Evolutionary conservation across 2,888 invertebrate species (phyloP).

Genomic region (Priocnemis perturbator): DNA sequence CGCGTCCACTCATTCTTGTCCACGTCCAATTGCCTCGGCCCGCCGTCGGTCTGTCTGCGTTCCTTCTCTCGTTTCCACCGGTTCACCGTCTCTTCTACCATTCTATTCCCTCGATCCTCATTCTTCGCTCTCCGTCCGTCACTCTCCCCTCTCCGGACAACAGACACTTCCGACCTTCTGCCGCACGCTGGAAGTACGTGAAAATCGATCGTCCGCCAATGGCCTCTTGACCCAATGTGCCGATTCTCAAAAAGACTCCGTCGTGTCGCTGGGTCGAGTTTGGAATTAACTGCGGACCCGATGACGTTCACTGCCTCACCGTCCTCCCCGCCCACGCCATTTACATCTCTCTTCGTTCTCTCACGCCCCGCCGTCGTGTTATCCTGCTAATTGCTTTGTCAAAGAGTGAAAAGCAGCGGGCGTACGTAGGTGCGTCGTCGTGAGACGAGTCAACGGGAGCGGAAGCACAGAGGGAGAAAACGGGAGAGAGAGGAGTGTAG

Average conservation of each 20-base stretch:
- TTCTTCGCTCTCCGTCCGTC: not conserved
- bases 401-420: conserved; percentile 9
- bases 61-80: not conserved
- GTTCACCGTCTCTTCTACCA: not conserved
- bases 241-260: conserved; percentile 28
- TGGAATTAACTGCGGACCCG: not conserved
- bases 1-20: conserved; percentile 28
- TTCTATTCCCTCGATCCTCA: not conserved
- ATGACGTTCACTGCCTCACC: not conserved
- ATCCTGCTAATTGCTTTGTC: conserved; percentile 37
- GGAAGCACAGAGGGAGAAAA: not conserved
- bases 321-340: no score
- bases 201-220: conserved; percentile 39
- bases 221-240: conserved; percentile 40
- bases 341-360: not conserved
- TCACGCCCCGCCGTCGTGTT: conserved; percentile 1
- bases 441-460: not conserved
- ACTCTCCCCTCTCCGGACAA: no score
- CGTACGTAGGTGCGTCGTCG: conserved; percentile 3
- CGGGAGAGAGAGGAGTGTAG: no score
- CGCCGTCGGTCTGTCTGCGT: no score
- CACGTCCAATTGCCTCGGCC: not conserved
- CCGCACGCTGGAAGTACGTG: not conserved
- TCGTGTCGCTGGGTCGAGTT: conserved; percentile 3
- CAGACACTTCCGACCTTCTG: conserved; percentile 1